Percentiles rank a stretch among this genome's conserved stretches.
These are phyloP conservation scores for Gadopsis marmoratus DNA, from an alignment of 2,797 vertebrate genomes.

Conservation along the genomic window DNA sequence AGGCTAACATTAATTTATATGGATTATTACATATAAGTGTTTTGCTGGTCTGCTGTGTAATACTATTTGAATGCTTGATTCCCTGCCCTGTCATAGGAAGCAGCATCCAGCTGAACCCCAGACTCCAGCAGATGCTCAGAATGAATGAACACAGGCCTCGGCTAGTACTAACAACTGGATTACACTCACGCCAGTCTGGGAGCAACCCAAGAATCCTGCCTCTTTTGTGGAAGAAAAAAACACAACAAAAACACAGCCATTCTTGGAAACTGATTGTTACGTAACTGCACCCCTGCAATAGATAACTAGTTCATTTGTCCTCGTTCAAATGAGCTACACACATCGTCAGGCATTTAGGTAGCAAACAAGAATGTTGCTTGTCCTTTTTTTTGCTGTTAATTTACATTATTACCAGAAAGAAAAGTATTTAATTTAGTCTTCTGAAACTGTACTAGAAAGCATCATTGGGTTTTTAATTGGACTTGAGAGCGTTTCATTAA, in stretches of 20 bases:
- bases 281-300: constrained; percentile 22
- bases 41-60: neutral
- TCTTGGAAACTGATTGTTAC: constrained; percentile 34
- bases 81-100: neutral
- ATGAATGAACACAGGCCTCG: constrained; percentile 42
- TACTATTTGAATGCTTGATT: neutral
- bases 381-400: neutral
- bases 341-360: neutral
- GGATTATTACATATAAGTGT: neutral
- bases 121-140: constrained; percentile 42
- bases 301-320: constrained; percentile 32
- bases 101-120: constrained; percentile 8
- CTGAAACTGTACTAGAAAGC: neutral
- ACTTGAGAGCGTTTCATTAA: constrained; percentile 21
- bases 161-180: constrained; percentile 46
- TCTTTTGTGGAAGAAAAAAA: constrained; percentile 13
- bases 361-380: constrained; percentile 2
- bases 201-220: constrained; percentile 36
- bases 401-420: neutral
- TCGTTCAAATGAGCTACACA: constrained; percentile 20
- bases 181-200: constrained; percentile 29
- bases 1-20: neutral
- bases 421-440: constrained; percentile 13
- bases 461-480: constrained; percentile 14
- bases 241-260: constrained; percentile 30